Evolutionary conservation across 2,888 invertebrate genomes (phyloP).

Genomic region (Serrognathus titanus): DNA sequence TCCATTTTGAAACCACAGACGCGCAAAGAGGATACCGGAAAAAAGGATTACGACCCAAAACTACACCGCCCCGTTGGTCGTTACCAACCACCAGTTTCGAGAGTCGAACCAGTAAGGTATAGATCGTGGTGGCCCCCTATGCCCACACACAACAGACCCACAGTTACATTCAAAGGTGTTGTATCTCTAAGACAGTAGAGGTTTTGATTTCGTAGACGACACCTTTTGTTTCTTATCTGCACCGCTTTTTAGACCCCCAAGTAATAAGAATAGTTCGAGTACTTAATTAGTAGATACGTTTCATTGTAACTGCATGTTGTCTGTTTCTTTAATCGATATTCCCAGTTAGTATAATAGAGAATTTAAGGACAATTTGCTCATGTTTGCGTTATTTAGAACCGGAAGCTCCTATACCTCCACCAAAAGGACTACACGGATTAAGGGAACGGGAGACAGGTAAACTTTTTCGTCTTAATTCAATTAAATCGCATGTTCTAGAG

Average conservation of each 20-base stretch:
- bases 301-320: conserved; percentile 7
- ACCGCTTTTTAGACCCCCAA: conserved; percentile 17
- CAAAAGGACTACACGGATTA: conserved; percentile 58
- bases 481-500: too few relatives aligned
- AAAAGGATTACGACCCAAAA: conserved; percentile 70
- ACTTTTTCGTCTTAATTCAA: conserved; percentile 27
- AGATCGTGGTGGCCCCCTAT: conserved; percentile 51
- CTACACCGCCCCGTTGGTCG: conserved; percentile 73
- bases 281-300: background rate
- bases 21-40: conserved; percentile 38
- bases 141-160: conserved; percentile 59
- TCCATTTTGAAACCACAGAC: conserved; percentile 46
- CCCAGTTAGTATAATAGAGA: background rate
- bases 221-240: conserved; percentile 20
- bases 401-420: conserved; percentile 62
- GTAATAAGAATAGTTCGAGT: conserved; percentile 23
- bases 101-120: conserved; percentile 42
- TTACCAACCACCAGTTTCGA: conserved; percentile 64
- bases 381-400: conserved; percentile 52
- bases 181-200: conserved; percentile 32
- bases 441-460: conserved; percentile 59
- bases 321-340: conserved; percentile 3
- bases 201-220: conserved; percentile 15
- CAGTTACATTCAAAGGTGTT: conserved; percentile 71
- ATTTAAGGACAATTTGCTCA: conserved; percentile 8